Evolutionary conservation across 1,140 invertebrate species (phyloP), one percentile per base, ranked within the genome.

Genomic region (Marisa cornuarietis): DNA sequence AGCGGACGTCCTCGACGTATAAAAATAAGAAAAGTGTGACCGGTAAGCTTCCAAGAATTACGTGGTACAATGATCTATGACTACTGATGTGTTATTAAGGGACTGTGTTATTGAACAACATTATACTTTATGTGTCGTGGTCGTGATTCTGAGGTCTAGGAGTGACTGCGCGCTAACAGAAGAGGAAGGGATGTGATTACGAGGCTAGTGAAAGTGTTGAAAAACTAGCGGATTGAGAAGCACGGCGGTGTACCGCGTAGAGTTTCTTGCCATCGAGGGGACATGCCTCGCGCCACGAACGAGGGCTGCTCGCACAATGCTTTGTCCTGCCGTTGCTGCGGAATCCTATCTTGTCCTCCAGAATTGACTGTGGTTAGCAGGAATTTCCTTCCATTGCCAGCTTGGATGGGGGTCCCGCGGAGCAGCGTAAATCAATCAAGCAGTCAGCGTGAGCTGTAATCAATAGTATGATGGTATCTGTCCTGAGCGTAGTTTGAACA

Each of bases 361-460:
- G 22, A 68, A 68, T 68, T 68, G n/a, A n/a, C 65, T 31, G 65
- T 18, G 65, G n/a, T 24, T 68, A n/a, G 65, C 22, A 68, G 22
- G 65, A n/a, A 68, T 68, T 68, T 68, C 11, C 22, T 22, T n/a
- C 65, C n/a, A 68, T 68, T 31, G 65, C n/a, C 65, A 31, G 65
- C 65, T 68, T 24, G 26, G 65, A n/a, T 22, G 65, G 26, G 31
- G 65, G 26, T 22, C 26, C 65, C n/a, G 22, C 65, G 11, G 65
- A 68, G 65, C 65, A 68, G 26, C 65, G 65, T 68, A 68, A 68
- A 68, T 68, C 65, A 68, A 68, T 68, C 65, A 68, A 16, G 65
- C 22, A 24, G 65, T 31, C 65, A 24, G 14, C 26, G 65, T 22
- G 65, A 68, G 65, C 65, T 68, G 65, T 68, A 68, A 68, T 68